Evolutionary conservation across 1,140 invertebrate species (phyloP).

Genomic region (Melitaea cinxia): DNA sequence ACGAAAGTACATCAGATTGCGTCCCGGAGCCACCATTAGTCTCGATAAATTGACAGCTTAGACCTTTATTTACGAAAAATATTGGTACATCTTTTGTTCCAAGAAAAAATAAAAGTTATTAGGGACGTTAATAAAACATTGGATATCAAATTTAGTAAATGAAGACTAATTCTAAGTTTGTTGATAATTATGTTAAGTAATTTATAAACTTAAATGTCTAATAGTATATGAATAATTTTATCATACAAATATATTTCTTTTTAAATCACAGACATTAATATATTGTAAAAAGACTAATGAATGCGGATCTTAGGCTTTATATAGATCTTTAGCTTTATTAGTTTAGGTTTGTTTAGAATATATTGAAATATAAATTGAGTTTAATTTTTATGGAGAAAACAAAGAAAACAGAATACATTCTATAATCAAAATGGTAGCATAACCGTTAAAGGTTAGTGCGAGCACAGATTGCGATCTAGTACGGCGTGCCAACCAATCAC

Average conservation of each 20-base stretch:
- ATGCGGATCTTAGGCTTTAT: no score
- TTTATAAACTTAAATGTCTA: no score
- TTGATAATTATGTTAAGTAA: no score
- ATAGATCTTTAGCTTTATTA: no score
- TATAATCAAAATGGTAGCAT: background rate
- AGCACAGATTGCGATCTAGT: conserved; percentile 1
- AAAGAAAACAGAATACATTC: background rate
- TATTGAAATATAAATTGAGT: background rate
- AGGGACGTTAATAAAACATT: no score
- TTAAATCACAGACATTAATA: no score
- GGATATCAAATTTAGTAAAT: no score
- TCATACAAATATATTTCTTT: no score
- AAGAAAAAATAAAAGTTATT: background rate
- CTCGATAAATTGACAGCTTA: conserved; percentile 1
- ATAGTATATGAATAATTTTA: no score
- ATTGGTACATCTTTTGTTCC: background rate
- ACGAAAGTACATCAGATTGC: background rate
- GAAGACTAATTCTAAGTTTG: no score
- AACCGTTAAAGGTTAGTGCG: conserved; percentile 1
- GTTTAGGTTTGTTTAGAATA: no score
- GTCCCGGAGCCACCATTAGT: background rate
- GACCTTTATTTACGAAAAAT: background rate
- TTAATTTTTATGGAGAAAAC: background rate
- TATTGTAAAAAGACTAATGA: no score
- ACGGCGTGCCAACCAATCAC: background rate